Evolutionary conservation across 2,113 vertebrate genomes (phyloP), one percentile per base, ranked within the genome.

Genomic region (Osmerus mordax): DNA sequence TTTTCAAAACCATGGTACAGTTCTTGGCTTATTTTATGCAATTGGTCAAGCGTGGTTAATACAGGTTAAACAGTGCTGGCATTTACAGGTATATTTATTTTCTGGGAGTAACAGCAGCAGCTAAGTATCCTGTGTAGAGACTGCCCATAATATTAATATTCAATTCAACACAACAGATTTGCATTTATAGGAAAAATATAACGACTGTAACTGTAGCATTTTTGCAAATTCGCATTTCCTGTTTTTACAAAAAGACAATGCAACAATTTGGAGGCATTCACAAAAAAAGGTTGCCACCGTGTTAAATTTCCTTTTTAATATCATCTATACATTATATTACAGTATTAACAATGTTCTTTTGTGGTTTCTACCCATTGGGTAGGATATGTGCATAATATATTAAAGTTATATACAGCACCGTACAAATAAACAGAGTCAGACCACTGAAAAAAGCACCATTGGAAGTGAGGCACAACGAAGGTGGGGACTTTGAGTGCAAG

Each of bases 341-440:
- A 97, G 85, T 96, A 96, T 95, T 93, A 95, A 95, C 94, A 97
- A 93, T 78, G 89, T 91, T 87, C 90, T 88, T 90, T 90, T 89
- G 92, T 86, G 89, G 88, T 89, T 77, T 95, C 95, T 96, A 97
- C 96, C 96, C 96, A 96, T 94, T 96, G 96, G 96, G 96, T 96
- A 97, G 95, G 94, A 95, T 95, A 96, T 97, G 93, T 97, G 96
- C 94, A 96, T 96, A 95, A 96, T 94, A 95, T 94, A 93, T 95
- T 95, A 94, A 96, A 94, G 92, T 96, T 96, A 94, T 94, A 94
- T 94, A 95, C 95, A 97, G 94, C 94, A 97, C 95, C 94, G 90
- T 95, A 97, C 92, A 95, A 93, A 95, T 88, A 82, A 92, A 94
- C 86, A 89, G 86, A 91, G 87, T 95, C 87, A 89, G 90, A 95